Conservation (phyloP, 92 coral and sea anemone species). For the Actinernus sp. region DNA sequence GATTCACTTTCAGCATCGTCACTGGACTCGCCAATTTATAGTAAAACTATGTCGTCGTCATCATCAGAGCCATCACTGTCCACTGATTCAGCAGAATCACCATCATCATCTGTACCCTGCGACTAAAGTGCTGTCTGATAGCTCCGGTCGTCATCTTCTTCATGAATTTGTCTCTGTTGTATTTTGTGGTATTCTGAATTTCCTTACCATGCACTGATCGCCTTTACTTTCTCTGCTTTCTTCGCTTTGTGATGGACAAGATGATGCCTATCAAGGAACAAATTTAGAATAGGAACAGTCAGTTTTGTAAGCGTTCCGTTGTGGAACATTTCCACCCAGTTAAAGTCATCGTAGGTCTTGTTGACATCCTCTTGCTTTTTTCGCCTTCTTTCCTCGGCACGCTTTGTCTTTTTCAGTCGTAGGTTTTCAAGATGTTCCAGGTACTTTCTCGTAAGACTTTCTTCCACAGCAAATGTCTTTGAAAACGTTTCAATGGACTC, state of each 20-base stretch:
- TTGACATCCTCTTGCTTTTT: too few species aligned
- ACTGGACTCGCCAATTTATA: conserved; percentile 29
- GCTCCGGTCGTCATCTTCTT: conserved; percentile 7
- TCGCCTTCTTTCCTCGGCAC: too few species aligned
- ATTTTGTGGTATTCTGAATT: conserved; percentile 37
- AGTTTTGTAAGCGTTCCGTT: too few species aligned
- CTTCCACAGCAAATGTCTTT: conserved; percentile 28
- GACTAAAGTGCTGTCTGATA: background rate
- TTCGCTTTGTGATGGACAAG: conserved; percentile 29
- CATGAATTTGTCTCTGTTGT: conserved; percentile 20
- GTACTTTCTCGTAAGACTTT: conserved; percentile 26
- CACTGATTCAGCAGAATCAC: background rate
- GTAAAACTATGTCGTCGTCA: conserved; percentile 30
- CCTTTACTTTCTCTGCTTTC: conserved; percentile 15
- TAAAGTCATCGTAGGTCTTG: too few species aligned
- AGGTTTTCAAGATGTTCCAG: conserved; percentile 30
- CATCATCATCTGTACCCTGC: conserved; percentile 15
- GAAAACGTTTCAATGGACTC: too few species aligned
- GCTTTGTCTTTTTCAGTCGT: conserved; percentile 21
- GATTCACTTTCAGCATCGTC: too few species aligned
- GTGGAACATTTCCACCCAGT: too few species aligned
- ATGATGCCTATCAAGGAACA: conserved; percentile 33
- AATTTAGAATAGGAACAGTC: conserved; percentile 20
- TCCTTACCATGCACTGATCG: too few species aligned
- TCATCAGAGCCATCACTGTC: conserved; percentile 28